phyloP scores from a whole-genome alignment of 2,113 vertebrate genomes.

The Strix aluco region DNA sequence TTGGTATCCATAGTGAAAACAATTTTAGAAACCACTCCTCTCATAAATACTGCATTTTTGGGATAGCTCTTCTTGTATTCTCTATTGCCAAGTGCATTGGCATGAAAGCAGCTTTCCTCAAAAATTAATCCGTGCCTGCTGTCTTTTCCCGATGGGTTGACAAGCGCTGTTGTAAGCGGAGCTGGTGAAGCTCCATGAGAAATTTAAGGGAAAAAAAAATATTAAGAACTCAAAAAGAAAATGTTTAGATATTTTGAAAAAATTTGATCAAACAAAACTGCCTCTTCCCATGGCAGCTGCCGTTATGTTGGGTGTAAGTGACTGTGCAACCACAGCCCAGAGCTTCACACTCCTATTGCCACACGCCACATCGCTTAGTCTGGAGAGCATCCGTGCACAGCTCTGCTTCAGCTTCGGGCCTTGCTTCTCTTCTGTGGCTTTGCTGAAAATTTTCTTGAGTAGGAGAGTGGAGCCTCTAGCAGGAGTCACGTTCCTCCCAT shows the following conservation, averaged over 20 bases:
- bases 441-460: background rate
- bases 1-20: slow-evolving; percentile 51
- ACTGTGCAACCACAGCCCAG: background rate
- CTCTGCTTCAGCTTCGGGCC: background rate
- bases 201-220: background rate
- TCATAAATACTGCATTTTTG: slow-evolving; percentile 65
- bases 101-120: slow-evolving; percentile 54
- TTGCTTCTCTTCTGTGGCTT: background rate
- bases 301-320: background rate
- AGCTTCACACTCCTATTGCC: background rate
- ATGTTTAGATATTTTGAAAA: background rate
- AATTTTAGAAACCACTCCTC: slow-evolving; percentile 61
- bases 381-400: background rate
- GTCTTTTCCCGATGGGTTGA: slow-evolving; percentile 35
- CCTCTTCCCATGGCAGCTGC: background rate
- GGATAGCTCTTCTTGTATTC: slow-evolving; percentile 31
- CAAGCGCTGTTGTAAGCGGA: background rate
- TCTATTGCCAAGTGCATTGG: slow-evolving; percentile 54
- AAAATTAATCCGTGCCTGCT: slow-evolving; percentile 55
- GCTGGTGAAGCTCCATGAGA: slow-evolving; percentile 3
- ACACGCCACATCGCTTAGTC: fast-evolving
- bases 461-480: background rate
- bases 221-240: background rate
- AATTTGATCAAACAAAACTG: background rate
- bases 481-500: background rate